These are phyloP conservation scores for Paragorgia papillata DNA, from an alignment of 92 coral and sea anemone species.

Conservation along the genomic window DNA sequence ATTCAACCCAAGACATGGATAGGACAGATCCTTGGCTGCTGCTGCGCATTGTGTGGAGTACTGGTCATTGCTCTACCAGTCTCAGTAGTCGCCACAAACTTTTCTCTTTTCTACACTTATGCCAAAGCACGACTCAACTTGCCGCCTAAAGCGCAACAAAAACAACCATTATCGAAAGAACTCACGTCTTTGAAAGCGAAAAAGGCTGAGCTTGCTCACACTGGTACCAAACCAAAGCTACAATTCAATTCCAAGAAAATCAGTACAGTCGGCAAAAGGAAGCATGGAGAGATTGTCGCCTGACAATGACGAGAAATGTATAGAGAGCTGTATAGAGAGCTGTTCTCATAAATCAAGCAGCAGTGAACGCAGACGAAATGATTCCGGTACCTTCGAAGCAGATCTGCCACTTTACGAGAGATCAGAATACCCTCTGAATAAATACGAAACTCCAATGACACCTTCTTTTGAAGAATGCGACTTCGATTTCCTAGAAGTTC, in stretches of 20 bases:
- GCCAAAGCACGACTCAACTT: conserved; percentile 98
- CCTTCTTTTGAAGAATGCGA: conserved; percentile 38
- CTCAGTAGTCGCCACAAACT: conserved; percentile 95
- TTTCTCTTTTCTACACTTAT: conserved; percentile 89
- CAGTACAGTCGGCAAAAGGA: conserved; percentile 49
- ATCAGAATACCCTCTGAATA: not conserved
- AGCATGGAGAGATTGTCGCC: conserved; percentile 60
- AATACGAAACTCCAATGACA: conserved; percentile 3
- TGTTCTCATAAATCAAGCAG: not conserved
- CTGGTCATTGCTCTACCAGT: conserved; percentile 97
- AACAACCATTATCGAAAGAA: conserved; percentile 84
- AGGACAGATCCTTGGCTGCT: conserved; percentile 93
- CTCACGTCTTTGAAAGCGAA: conserved; percentile 84
- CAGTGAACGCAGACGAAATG: conserved; percentile 19
- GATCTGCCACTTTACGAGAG: not conserved
- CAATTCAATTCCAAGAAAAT: conserved; percentile 34
- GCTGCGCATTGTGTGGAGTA: conserved; percentile 98
- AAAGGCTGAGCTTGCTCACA: conserved; percentile 46
- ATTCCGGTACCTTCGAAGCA: conserved; percentile 3
- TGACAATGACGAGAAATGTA: not conserved
- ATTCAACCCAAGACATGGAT: conserved; percentile 92
- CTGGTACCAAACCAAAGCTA: conserved; percentile 17
- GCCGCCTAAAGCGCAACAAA: conserved; percentile 81
- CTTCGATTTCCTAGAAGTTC: conserved; percentile 28
- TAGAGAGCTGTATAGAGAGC: not conserved